Evolutionary conservation across 1,140 invertebrate genomes (phyloP).

Genomic region (Cotesia typhae): DNA sequence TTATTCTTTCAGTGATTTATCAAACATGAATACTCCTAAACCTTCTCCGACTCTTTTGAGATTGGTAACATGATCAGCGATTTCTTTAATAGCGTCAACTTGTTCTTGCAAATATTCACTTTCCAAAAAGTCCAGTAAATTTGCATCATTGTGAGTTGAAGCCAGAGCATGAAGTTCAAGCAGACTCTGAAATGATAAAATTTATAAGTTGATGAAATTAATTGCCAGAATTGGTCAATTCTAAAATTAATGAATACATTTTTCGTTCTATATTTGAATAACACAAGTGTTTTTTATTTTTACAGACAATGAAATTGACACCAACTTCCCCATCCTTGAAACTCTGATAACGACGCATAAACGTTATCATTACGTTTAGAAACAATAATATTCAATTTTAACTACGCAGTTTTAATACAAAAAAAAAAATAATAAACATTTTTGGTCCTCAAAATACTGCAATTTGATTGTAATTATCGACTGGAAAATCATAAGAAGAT

Average conservation of each 20-base stretch:
- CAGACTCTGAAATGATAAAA: slow-evolving; percentile 66
- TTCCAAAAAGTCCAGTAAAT: slow-evolving; percentile 79
- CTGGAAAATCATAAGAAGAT: background rate
- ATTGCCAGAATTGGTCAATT: background rate
- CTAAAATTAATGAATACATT: background rate
- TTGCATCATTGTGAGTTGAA: slow-evolving; percentile 72
- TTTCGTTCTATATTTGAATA: too few species aligned
- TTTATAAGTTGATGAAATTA: slow-evolving; percentile 1
- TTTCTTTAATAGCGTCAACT: slow-evolving; percentile 79
- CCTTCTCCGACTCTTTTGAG: slow-evolving; percentile 77
- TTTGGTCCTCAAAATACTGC: too few species aligned
- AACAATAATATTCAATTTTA: too few species aligned
- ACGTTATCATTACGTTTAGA: too few species aligned
- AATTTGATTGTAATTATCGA: background rate
- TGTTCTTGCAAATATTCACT: slow-evolving; percentile 78
- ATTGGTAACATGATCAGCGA: slow-evolving; percentile 77
- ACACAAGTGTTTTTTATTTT: too few species aligned
- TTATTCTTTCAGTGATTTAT: slow-evolving; percentile 69
- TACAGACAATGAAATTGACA: too few species aligned
- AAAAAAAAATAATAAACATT: too few species aligned
- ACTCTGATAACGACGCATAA: too few species aligned
- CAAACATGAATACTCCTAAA: slow-evolving; percentile 78
- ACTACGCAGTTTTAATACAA: too few species aligned
- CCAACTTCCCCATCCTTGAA: too few species aligned
- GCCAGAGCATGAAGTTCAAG: slow-evolving; percentile 75